Percentiles rank a stretch among this genome's conserved stretches.
phyloP scores from a whole-genome alignment of 30 jellyfish, hydroid and myxozoan genomes.

The Rhopilema esculentum region DNA sequence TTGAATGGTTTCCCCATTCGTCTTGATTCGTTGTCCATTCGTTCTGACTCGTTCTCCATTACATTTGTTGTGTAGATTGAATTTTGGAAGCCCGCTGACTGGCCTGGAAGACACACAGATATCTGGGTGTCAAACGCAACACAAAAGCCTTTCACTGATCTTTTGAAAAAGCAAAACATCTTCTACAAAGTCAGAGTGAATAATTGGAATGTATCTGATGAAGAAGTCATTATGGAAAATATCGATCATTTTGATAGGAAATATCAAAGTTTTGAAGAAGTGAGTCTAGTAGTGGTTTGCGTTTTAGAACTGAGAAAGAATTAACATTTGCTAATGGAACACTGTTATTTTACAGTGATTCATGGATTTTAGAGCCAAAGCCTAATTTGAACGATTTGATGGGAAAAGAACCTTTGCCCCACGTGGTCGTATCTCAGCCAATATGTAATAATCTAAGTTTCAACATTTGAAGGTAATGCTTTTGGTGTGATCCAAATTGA shows the following conservation, averaged over 20 bases:
- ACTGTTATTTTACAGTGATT: too few species aligned
- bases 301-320: background rate
- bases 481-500: too few species aligned
- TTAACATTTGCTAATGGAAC: background rate
- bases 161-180: slow-evolving; percentile 32
- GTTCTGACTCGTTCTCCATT: background rate
- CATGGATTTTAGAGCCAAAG: too few species aligned
- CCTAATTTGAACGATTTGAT: too few species aligned
- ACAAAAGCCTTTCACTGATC: slow-evolving; percentile 10
- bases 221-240: slow-evolving; percentile 48
- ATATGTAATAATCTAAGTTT: too few species aligned
- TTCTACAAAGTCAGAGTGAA: slow-evolving; percentile 20
- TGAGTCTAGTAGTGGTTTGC: background rate
- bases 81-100: slow-evolving; percentile 87
- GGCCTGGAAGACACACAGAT: slow-evolving; percentile 86
- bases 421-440: too few species aligned
- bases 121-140: slow-evolving; percentile 61
- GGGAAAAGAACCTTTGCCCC: too few species aligned
- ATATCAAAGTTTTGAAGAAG: slow-evolving; percentile 74
- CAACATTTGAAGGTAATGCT: too few species aligned
- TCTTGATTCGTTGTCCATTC: too few species aligned
- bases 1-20: too few species aligned
- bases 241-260: slow-evolving; percentile 71
- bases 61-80: slow-evolving; percentile 67
- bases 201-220: slow-evolving; percentile 44